A percentile compares a stretch with the other conserved stretches of the same genome.
Conservation (phyloP, 2,888 invertebrate genomes). For the Stegophylla sp. region DNA sequence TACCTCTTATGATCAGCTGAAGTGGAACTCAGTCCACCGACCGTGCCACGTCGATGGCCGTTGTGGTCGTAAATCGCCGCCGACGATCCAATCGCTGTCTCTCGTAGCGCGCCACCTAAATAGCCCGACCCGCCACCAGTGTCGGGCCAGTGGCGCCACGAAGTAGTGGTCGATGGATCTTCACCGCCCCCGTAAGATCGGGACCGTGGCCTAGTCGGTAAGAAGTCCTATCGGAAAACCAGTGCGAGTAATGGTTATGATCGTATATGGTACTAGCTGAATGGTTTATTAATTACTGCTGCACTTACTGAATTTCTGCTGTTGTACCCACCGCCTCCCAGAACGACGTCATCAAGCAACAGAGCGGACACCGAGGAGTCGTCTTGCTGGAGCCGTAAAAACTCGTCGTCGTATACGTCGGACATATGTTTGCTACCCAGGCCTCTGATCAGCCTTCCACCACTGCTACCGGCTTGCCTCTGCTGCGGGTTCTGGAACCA, state of each 20-base stretch:
- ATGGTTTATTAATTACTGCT: too few species aligned
- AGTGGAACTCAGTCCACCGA: not conserved
- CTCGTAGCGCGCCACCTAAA: conserved; percentile 64
- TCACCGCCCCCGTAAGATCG: conserved; percentile 41
- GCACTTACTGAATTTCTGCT: conserved; percentile 23
- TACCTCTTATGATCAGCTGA: conserved; percentile 45
- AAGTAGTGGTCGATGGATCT: conserved; percentile 32
- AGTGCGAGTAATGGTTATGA: too few species aligned
- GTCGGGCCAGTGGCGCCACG: conserved; percentile 59
- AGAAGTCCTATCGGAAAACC: not conserved
- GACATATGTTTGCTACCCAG: conserved; percentile 44
- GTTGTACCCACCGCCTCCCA: conserved; percentile 31
- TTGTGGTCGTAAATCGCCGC: conserved; percentile 63
- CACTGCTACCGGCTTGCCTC: conserved; percentile 11
- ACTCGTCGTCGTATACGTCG: conserved; percentile 36
- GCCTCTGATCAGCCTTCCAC: conserved; percentile 18
- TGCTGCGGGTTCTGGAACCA: conserved; percentile 46
- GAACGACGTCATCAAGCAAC: conserved; percentile 6
- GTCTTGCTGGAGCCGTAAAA: conserved; percentile 26
- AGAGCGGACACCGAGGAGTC: conserved; percentile 5
- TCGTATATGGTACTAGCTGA: too few species aligned
- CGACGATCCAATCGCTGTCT: conserved; percentile 65
- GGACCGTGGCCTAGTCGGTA: conserved; percentile 44
- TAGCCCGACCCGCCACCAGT: conserved; percentile 63
- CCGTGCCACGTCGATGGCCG: conserved; percentile 12